Base-by-base conservation (phyloP, 1,140 invertebrate genomes). In the Micrasema longulum region DNA sequence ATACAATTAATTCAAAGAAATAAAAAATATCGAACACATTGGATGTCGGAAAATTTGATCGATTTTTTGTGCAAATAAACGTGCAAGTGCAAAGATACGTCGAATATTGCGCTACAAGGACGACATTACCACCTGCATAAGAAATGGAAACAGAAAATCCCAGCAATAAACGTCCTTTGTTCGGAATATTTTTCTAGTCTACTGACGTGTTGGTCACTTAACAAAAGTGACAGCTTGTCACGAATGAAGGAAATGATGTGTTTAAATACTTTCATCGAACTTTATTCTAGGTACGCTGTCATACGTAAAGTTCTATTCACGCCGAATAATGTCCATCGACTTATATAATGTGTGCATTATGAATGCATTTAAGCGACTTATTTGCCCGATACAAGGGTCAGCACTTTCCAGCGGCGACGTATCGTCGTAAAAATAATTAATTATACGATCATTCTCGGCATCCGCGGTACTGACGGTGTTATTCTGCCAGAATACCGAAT, bases 281-380 rank as follows among this genome's bases (percentile, higher is more conserved):
- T 70, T 52, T 26, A 52, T 20, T 31, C 52, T 43, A 45, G 31
- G 66, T 45, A 57, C 53, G 38, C 20, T 50, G 53, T 70, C 68
- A 47, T 53, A 38, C 14, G 68, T 64, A 63, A 11, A 23, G 14
- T 64, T 16, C 53, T 47, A 62, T 41, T 69, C 67, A 62, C 18
- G 55, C 52, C 67, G 50, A 69, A 69, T 60, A 16, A 53, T 48
- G 38, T 62, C 23, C 50, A 20, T 18, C 20, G 67, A 50, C 67
- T 69, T 69, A 69, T 62, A 69, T 69, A 69, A 69, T 69, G 50
- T 35, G 67, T 69, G 67, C 67, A 69, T 69, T 53, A 60, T 48
- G 67, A 69, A 62, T 69, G 67, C 67, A 69, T 62, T 53, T 48
- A 16, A 41, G 38, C 60, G 41, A 53, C 52, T 60, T 62, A 62